phyloP scores from a whole-genome alignment of 2,113 vertebrate genomes.

The Alaudala cheleensis region DNA sequence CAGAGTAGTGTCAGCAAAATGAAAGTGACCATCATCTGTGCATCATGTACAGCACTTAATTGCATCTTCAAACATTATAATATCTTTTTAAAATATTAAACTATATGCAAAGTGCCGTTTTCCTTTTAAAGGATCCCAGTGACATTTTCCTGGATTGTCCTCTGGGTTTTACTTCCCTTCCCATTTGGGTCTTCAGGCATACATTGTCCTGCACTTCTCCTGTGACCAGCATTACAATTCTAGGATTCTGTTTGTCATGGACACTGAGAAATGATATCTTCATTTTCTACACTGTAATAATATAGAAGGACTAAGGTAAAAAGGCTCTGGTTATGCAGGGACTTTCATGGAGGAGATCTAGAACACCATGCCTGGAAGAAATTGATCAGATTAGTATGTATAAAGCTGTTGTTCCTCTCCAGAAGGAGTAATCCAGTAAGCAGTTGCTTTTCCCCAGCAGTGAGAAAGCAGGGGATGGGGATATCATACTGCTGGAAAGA shows the following conservation, averaged over 20 bases:
- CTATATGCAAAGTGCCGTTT: neutral
- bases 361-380: neutral
- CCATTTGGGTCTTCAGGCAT: neutral
- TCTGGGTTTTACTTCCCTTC: neutral
- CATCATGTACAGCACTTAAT: neutral
- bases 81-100: neutral
- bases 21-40: neutral
- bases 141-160: neutral
- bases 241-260: neutral
- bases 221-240: neutral
- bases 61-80: neutral
- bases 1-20: neutral
- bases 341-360: neutral
- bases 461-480: neutral
- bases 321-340: neutral
- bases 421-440: neutral
- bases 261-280: neutral
- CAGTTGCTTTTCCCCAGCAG: neutral
- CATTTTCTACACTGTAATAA: neutral
- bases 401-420: neutral
- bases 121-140: neutral
- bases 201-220: neutral
- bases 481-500: neutral
- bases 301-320: neutral
- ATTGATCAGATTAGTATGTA: neutral